A percentile compares a stretch with the other conserved stretches of the same genome.
These are phyloP conservation scores for Drosophila malerkotliana DNA, from an alignment of 1,140 invertebrate species.

Conservation along the genomic window DNA sequence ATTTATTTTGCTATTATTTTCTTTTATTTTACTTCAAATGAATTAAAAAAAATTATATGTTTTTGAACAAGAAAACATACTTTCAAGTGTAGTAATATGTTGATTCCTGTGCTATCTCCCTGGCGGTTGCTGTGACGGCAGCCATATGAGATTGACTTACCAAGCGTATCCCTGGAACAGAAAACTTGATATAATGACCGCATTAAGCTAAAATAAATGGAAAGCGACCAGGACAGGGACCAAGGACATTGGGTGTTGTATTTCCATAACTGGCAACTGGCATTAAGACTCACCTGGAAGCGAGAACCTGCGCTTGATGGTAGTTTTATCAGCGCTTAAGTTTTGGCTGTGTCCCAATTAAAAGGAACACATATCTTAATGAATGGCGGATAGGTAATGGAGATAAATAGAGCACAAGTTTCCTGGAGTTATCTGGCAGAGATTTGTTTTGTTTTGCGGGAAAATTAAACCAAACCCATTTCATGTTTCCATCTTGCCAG, in stretches of 20 bases:
- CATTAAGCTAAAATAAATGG: conserved; percentile 61
- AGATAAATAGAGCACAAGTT: conserved; percentile 35
- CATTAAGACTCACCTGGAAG: conserved; percentile 59
- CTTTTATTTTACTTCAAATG: no score
- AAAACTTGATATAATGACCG: conserved; percentile 64
- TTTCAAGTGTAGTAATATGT: neutral
- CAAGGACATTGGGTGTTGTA: conserved; percentile 9
- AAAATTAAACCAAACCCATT: conserved; percentile 77
- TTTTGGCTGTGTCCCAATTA: conserved; percentile 49
- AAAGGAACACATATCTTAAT: conserved; percentile 43
- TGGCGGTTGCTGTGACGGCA: conserved; percentile 43
- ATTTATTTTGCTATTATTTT: no score
- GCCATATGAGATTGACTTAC: conserved; percentile 58
- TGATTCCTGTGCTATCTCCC: neutral
- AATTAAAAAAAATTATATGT: neutral
- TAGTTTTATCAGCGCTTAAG: conserved; percentile 62
- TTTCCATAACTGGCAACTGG: conserved; percentile 39
- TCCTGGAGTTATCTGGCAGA: conserved; percentile 29
- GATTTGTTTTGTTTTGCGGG: conserved; percentile 61
- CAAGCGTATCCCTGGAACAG: conserved; percentile 29
- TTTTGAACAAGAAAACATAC: neutral
- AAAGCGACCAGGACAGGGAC: neutral
- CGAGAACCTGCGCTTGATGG: conserved; percentile 36
- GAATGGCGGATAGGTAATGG: conserved; percentile 21
- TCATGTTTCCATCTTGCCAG: conserved; percentile 54